These are phyloP conservation scores for Apodemia mormo DNA, from an alignment of 2,888 invertebrate species.

Conservation along the genomic window DNA sequence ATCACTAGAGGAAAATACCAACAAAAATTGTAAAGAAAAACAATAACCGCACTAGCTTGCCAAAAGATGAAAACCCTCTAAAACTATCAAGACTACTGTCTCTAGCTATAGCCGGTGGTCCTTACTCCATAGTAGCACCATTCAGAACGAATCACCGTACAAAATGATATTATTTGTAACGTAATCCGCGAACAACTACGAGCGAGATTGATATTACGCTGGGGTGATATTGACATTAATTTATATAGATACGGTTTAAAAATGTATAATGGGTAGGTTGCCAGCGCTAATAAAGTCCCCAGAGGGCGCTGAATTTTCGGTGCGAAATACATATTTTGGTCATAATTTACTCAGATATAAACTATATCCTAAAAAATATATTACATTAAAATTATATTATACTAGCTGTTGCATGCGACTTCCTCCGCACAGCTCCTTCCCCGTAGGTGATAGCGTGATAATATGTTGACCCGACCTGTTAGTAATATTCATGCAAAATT, in stretches of 20 bases:
- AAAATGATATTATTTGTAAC: conserved; percentile 81
- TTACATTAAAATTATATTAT: too few species aligned
- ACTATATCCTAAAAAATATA: too few species aligned
- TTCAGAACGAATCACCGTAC: conserved; percentile 81
- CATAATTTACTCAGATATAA: not conserved
- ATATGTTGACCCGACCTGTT: too few species aligned
- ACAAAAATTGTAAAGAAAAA: too few species aligned
- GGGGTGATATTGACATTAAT: conserved; percentile 80
- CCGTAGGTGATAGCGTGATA: too few species aligned
- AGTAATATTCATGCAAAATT: too few species aligned
- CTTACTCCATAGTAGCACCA: conserved; percentile 64
- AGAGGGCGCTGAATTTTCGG: conserved; percentile 52
- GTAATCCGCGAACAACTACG: conserved; percentile 80
- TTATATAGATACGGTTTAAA: conserved; percentile 82
- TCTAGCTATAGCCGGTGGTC: conserved; percentile 41
- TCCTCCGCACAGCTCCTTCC: too few species aligned
- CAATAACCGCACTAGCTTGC: not conserved
- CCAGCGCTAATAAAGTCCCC: conserved; percentile 75
- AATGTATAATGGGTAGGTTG: conserved; percentile 77
- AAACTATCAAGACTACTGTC: conserved; percentile 49
- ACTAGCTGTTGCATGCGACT: too few species aligned
- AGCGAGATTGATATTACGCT: conserved; percentile 77
- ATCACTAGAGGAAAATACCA: too few species aligned
- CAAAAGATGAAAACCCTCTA: not conserved
- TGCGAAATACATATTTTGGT: conserved; percentile 45